Conservation (phyloP, 2,113 vertebrate genomes). For the Salvator merianae region DNA sequence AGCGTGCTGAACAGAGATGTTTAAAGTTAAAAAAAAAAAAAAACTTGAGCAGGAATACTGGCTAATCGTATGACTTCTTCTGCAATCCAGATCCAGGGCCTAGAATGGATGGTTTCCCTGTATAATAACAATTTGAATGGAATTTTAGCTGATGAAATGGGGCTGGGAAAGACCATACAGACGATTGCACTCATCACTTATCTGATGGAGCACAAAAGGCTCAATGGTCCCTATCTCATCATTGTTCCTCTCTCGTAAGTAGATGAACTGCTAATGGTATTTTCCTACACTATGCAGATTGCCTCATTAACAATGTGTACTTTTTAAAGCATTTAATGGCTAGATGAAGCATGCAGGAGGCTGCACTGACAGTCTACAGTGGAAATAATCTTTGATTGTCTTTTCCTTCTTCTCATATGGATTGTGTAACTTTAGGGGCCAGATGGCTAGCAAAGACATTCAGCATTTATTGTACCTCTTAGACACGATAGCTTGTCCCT, state of each 20-base stretch:
- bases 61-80: conserved; percentile 61
- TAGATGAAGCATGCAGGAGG: not conserved
- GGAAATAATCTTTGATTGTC: not conserved
- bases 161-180: conserved; percentile 97
- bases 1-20: not conserved
- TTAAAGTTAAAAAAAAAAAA: conserved; percentile 40
- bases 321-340: conserved; percentile 9
- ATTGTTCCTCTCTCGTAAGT: conserved; percentile 99
- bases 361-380: not conserved
- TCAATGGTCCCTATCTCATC: conserved; percentile 97
- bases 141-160: conserved; percentile 98
- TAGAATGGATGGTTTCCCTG: conserved; percentile 99
- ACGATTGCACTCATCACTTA: conserved; percentile 98
- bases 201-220: conserved; percentile 96
- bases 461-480: not conserved
- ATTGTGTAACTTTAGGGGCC: not conserved
- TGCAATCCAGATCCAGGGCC: conserved; percentile 88
- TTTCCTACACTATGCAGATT: not conserved
- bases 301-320: conserved; percentile 12
- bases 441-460: conserved; percentile 5
- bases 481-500: conserved; percentile 16
- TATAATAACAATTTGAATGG: conserved; percentile 99
- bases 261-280: not conserved
- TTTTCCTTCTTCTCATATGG: not conserved
- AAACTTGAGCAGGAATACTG: conserved; percentile 51